Evolutionary conservation across 2,888 invertebrate genomes (phyloP).

Genomic region (Tipula vernalis): DNA sequence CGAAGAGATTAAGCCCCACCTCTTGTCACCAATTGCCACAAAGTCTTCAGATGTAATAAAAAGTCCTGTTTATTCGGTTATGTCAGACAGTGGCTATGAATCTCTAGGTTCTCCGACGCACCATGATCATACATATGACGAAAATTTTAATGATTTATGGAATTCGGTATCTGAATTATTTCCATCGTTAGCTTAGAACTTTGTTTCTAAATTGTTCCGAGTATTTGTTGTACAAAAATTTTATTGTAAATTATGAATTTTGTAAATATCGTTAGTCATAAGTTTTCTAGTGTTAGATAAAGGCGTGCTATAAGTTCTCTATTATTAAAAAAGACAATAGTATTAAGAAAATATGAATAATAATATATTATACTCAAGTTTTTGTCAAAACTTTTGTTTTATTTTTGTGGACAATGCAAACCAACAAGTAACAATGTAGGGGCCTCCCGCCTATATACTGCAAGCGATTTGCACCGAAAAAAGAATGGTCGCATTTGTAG

Average conservation of each 20-base stretch:
- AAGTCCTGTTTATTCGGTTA: constrained; percentile 24
- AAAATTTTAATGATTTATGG: constrained; percentile 47
- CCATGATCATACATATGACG: constrained; percentile 12
- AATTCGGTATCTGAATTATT: constrained; percentile 66
- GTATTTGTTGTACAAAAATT: neutral
- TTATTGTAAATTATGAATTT: neutral
- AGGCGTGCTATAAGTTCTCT: neutral
- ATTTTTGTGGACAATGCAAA: neutral
- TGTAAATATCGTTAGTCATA: neutral
- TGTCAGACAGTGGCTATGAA: constrained; percentile 53
- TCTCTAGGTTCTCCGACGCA: constrained; percentile 45
- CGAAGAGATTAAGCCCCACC: constrained; percentile 17
- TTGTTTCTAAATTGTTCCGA: neutral
- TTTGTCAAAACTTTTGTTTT: neutral
- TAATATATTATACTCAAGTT: neutral
- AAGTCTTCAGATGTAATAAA: neutral
- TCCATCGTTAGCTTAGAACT: constrained; percentile 49
- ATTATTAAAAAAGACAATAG: neutral
- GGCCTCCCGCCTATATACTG: too few relatives aligned
- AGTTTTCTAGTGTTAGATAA: neutral
- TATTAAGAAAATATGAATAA: neutral
- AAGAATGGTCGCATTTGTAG: too few relatives aligned
- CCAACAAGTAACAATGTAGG: too few relatives aligned
- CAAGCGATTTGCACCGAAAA: too few relatives aligned
- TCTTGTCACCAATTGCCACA: constrained; percentile 19